Conservation (phyloP, 2,113 vertebrate genomes). For the Passer domesticus region DNA sequence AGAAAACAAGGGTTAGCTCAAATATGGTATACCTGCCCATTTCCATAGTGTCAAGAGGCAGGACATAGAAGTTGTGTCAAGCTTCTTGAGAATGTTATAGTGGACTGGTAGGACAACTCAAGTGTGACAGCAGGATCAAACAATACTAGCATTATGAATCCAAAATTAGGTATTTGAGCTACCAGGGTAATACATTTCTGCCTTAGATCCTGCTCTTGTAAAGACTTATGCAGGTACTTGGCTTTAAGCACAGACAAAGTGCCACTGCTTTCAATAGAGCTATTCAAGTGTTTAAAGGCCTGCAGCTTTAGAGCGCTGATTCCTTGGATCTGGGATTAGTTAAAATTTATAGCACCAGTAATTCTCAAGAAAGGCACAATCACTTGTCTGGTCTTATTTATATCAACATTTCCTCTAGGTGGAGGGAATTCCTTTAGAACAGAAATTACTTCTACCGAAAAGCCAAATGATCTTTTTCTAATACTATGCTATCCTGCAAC, state of each 20-base stretch:
- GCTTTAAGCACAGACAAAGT: background rate
- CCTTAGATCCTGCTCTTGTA: background rate
- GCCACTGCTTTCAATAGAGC: background rate
- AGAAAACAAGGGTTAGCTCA: background rate
- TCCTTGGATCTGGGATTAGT: background rate
- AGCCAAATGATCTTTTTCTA: background rate
- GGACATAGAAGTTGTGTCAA: background rate
- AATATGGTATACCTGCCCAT: background rate
- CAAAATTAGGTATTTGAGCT: background rate
- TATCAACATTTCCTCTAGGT: background rate
- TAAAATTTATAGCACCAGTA: slow-evolving; percentile 37
- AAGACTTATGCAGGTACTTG: background rate
- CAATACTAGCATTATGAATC: background rate
- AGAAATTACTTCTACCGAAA: slow-evolving; percentile 19
- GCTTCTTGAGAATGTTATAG: background rate
- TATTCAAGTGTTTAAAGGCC: slow-evolving; percentile 33
- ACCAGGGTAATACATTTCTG: background rate
- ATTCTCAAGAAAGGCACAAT: slow-evolving; percentile 37
- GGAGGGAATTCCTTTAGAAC: background rate
- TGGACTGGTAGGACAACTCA: background rate
- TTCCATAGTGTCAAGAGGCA: background rate
- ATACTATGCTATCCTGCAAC: background rate
- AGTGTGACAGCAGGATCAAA: background rate
- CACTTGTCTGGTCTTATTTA: slow-evolving; percentile 45
- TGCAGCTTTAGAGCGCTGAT: background rate